Base-by-base conservation (phyloP, 2,888 invertebrate genomes). In the Scaptomyza parva region DNA sequence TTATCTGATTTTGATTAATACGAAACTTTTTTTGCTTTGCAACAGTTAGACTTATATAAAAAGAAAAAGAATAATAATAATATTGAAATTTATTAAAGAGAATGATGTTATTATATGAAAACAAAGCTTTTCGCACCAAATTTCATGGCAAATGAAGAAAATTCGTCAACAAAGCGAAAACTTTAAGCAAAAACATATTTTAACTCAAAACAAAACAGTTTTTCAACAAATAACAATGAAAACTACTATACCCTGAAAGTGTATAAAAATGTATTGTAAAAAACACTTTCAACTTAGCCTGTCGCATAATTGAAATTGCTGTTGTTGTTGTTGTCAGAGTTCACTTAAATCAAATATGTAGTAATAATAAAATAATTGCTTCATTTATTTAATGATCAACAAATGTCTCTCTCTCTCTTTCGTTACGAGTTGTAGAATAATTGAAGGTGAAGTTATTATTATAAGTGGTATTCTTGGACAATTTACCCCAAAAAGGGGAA, bases 351-450 rank as follows among this genome's bases (percentile, higher is more conserved):
- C 78, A 76, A 76, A 78, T 78, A 80, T 75, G 75, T 68, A 77
- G 58, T 69, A 76, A 72, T 76, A 74, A 70, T 65, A 51, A 73
- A 68, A 47, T 81, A 88, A 88, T 87, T 80, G 80, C 87, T 88
- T 87, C 78, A 88, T 87, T 83, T 64, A 63, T 75, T 71, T 85
- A 83, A 87, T 81, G 74, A 78, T 77, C 81, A 70, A 74, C 64
- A 71, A 83, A 74, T 76, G 73, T 67, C 68, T 58, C 51, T 65
- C 66, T 58, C 28, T 9, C 28, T 9, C 28, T n/a, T n/a, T n/a
- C n/a, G n/a, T n/a, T n/a, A 60, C 70, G 18, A 37, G 18, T 51
- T 22, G 37, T 5, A 14, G 35, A 50, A 59, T 71, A 68, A 72
- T 72, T 74, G 70, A 74, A 70, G 62, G 72, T 59, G 45, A 62